Conservation (phyloP, 2,113 vertebrate species). For the Cryptotis parvus region DNA sequence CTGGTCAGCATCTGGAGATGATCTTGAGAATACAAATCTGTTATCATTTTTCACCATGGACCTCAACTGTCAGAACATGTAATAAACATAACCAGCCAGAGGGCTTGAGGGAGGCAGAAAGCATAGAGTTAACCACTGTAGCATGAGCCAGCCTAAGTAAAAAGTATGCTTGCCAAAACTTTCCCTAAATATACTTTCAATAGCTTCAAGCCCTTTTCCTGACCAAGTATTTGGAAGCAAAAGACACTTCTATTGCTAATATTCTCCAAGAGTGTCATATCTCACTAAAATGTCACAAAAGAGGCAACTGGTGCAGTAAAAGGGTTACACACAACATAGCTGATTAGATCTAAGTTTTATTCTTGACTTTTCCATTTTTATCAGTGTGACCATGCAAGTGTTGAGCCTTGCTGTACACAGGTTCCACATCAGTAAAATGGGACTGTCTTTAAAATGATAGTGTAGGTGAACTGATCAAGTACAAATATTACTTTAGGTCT, state of each 20-base stretch:
- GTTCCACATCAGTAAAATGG: neutral
- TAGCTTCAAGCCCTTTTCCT: neutral
- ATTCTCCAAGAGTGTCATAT: neutral
- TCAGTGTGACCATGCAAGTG: neutral
- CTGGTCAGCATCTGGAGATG: conserved; percentile 82
- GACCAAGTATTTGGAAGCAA: neutral
- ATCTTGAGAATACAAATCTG: conserved; percentile 80
- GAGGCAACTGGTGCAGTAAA: fast-evolving
- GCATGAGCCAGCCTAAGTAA: neutral
- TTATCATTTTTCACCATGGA: conserved; percentile 77
- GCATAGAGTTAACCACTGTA: neutral
- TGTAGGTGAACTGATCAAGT: neutral
- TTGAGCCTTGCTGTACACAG: neutral
- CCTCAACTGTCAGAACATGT: conserved; percentile 71
- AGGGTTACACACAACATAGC: neutral
- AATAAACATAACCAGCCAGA: conserved; percentile 67
- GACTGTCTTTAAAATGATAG: neutral
- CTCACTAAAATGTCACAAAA: neutral
- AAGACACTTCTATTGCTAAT: neutral
- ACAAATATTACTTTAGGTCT: neutral
- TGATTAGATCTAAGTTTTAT: neutral
- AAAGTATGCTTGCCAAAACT: neutral
- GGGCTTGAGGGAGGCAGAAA: conserved; percentile 28
- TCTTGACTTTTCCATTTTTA: neutral
- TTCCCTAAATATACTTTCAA: neutral